Percentiles rank a stretch among this genome's conserved stretches.
phyloP scores from a whole-genome alignment of 1,140 invertebrate genomes.

The Drosophila willistoni region DNA sequence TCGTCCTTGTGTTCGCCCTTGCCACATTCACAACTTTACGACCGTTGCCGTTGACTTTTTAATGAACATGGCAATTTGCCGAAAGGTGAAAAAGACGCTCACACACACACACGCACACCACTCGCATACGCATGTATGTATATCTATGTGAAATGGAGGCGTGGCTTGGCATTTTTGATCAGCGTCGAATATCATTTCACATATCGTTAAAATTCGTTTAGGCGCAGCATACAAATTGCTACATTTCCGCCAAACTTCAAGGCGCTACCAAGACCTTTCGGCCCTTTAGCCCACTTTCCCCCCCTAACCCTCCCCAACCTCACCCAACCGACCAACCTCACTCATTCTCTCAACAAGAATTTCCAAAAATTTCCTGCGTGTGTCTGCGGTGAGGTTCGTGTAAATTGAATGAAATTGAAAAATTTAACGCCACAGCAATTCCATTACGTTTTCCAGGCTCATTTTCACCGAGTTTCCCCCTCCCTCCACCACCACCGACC shows the following conservation, averaged over 20 bases:
- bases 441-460: slow-evolving; percentile 78
- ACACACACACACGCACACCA: slow-evolving; percentile 17
- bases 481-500: slow-evolving; percentile 15
- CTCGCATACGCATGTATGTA: neutral
- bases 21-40: slow-evolving; percentile 58
- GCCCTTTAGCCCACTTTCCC: neutral
- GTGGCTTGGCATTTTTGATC: slow-evolving; percentile 71
- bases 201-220: slow-evolving; percentile 82
- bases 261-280: slow-evolving; percentile 27
- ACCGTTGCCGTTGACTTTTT: slow-evolving; percentile 73
- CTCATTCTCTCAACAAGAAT: slow-evolving; percentile 38
- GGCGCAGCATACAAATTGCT: slow-evolving; percentile 80
- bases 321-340: neutral
- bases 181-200: slow-evolving; percentile 80
- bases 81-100: slow-evolving; percentile 58
- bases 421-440: slow-evolving; percentile 80
- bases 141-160: slow-evolving; percentile 25
- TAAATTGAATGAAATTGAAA: slow-evolving; percentile 82
- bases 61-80: slow-evolving; percentile 79
- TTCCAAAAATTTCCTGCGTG: slow-evolving; percentile 69
- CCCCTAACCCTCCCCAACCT: neutral
- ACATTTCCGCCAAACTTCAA: slow-evolving; percentile 76
- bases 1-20: neutral
- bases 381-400: slow-evolving; percentile 65
- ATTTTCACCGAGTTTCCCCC: slow-evolving; percentile 69